Evolutionary conservation across 1,140 invertebrate genomes (phyloP).

Genomic region (Homalodisca vitripennis): DNA sequence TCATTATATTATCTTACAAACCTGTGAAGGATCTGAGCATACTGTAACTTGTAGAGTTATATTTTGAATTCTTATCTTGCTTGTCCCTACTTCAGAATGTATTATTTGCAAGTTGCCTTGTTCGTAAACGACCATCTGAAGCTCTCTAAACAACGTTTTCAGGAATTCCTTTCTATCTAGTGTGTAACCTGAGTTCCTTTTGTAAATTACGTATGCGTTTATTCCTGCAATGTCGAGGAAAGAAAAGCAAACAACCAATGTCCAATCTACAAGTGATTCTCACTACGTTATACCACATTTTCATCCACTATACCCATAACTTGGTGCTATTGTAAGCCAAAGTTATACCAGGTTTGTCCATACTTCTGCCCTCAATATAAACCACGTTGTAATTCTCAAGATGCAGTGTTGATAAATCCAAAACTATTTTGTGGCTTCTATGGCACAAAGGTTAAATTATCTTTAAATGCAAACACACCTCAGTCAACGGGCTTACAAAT

Average conservation of each 20-base stretch:
- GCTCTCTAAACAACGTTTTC: no score
- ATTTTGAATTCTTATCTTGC: no score
- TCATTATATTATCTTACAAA: no score
- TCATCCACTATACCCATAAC: background rate
- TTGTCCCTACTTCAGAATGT: no score
- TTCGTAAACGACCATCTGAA: no score
- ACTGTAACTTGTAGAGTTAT: no score
- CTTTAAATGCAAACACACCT: conserved; percentile 3
- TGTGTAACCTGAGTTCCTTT: background rate
- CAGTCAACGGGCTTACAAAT: background rate
- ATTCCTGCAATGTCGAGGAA: conserved; percentile 14
- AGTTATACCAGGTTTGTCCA: background rate
- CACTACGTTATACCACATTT: background rate
- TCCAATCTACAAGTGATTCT: conserved; percentile 6
- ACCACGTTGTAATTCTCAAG: background rate
- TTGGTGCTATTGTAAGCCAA: background rate
- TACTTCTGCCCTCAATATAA: background rate
- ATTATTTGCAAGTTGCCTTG: no score
- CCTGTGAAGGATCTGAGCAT: no score
- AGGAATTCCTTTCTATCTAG: no score
- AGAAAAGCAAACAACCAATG: conserved; percentile 7
- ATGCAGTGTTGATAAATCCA: background rate
- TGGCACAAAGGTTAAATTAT: background rate
- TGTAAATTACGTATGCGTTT: conserved; percentile 8
- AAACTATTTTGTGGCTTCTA: conserved; percentile 8